These are phyloP conservation scores for Cephus sareptanus DNA, from an alignment of 2,888 invertebrate species.

Conservation along the genomic window DNA sequence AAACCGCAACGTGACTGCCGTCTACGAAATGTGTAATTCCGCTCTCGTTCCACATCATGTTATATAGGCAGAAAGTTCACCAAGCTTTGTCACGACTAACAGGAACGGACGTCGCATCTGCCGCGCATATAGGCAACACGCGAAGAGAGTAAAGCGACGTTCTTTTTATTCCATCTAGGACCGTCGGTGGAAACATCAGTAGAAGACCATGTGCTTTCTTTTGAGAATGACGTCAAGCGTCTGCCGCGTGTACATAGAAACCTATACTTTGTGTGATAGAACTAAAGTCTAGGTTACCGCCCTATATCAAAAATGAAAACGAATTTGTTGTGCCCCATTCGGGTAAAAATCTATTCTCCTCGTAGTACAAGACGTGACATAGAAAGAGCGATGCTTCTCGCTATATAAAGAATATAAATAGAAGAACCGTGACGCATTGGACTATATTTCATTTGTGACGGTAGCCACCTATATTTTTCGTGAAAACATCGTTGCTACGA, in stretches of 20 bases:
- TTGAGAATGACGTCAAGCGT: neutral
- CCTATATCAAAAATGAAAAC: neutral
- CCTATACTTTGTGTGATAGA: neutral
- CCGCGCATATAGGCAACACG: neutral
- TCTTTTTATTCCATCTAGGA: neutral
- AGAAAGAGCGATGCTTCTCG: neutral
- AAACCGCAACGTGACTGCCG: neutral
- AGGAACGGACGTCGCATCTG: neutral
- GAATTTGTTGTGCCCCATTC: neutral
- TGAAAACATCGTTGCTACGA: neutral
- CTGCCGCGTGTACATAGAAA: neutral
- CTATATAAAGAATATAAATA: neutral
- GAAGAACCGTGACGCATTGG: neutral
- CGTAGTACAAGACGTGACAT: neutral
- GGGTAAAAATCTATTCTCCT: neutral
- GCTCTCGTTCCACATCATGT: neutral
- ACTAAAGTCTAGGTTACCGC: neutral
- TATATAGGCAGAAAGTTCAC: neutral
- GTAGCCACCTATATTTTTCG: neutral
- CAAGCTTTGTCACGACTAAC: neutral
- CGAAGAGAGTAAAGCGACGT: neutral
- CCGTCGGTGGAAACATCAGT: neutral
- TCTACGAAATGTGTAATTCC: neutral
- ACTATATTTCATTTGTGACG: neutral
- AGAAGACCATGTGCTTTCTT: neutral